These are phyloP conservation scores for Argyresthia goedartella DNA, from an alignment of 2,888 invertebrate species.

Conservation along the genomic window DNA sequence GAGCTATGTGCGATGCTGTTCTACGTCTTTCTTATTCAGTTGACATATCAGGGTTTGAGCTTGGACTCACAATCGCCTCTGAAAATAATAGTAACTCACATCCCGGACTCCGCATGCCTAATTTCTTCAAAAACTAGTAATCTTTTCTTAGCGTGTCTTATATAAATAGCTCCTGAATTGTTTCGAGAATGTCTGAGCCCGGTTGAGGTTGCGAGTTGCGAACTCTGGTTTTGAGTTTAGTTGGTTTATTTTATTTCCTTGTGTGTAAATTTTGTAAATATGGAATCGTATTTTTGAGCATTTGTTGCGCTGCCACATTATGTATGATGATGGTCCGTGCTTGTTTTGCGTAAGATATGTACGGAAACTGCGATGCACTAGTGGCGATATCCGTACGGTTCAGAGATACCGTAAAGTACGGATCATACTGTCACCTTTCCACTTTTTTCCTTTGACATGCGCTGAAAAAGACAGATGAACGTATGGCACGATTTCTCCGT, in stretches of 20 bases:
- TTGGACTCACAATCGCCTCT: no score
- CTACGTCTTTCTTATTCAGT: no score
- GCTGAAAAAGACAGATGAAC: no score
- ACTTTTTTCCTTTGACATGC: no score
- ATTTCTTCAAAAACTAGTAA: not conserved
- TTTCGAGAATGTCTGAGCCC: not conserved
- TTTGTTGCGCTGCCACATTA: slow-evolving; percentile 25
- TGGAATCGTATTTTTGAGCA: slow-evolving; percentile 35
- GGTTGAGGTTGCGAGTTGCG: not conserved
- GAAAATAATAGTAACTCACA: no score
- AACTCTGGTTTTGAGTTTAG: not conserved
- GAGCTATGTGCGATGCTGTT: no score
- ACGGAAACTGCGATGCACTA: no score
- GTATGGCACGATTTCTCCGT: no score
- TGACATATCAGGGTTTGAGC: no score
- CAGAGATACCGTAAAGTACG: no score
- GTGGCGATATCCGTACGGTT: no score
- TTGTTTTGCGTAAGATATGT: not conserved
- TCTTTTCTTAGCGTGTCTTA: not conserved
- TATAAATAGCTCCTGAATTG: not conserved
- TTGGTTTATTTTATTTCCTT: not conserved
- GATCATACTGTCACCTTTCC: no score
- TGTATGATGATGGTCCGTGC: not conserved
- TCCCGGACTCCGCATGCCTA: not conserved
- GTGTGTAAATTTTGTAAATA: slow-evolving; percentile 57